A percentile compares a stretch with the other conserved stretches of the same genome.
Conservation (phyloP, 2,113 vertebrate species). For the Xiphophorus couchianus region DNA sequence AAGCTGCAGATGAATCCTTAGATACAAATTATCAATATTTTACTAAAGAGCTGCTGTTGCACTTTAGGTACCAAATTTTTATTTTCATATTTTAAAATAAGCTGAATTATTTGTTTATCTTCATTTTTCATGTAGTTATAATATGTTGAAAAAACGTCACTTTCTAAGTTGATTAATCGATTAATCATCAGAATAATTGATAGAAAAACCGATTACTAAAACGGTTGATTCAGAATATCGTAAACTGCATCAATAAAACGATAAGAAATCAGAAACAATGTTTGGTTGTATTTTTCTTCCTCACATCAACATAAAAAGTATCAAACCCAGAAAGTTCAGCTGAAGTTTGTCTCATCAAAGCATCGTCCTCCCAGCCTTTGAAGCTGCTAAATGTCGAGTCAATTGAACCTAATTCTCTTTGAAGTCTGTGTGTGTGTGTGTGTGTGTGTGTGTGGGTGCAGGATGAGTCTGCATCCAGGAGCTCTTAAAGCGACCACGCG, state of each 20-base stretch:
- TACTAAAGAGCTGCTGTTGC: too few relatives aligned
- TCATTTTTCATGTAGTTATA: too few relatives aligned
- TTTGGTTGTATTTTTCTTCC: not conserved
- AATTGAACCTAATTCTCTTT: slow-evolving; percentile 51
- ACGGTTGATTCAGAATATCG: not conserved
- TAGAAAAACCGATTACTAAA: not conserved
- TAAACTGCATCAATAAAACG: not conserved
- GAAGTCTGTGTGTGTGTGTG: slow-evolving; percentile 33
- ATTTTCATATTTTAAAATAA: too few relatives aligned
- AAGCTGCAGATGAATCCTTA: too few relatives aligned
- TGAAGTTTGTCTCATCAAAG: slow-evolving; percentile 51
- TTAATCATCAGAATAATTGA: too few relatives aligned
- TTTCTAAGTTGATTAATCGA: too few relatives aligned
- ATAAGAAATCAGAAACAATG: not conserved
- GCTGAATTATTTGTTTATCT: too few relatives aligned
- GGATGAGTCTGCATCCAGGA: not conserved
- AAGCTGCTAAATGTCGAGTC: slow-evolving; percentile 54
- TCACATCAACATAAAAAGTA: slow-evolving; percentile 4
- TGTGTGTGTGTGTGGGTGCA: not conserved
- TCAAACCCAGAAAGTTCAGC: slow-evolving; percentile 37
- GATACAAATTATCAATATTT: too few relatives aligned
- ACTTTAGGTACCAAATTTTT: too few relatives aligned
- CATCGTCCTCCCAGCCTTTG: slow-evolving; percentile 43
- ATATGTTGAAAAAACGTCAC: too few relatives aligned
- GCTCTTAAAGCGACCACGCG: not conserved